Percentiles rank a stretch among this genome's conserved stretches.
phyloP scores from a whole-genome alignment of 1,140 invertebrate species.

The Drosophila yakuba region DNA sequence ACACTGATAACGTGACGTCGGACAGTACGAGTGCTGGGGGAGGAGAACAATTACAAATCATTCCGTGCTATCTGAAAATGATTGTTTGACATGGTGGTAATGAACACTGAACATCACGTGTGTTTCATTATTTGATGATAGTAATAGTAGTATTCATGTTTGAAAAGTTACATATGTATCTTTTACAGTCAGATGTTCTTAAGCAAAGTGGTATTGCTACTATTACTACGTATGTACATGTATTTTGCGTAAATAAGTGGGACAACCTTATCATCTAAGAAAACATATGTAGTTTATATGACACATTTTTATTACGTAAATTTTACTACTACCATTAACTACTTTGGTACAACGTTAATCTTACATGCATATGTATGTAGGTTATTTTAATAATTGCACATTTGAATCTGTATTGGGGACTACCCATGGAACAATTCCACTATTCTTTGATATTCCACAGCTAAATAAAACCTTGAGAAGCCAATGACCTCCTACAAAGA shows the following conservation, averaged over 20 bases:
- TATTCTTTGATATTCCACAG: no score
- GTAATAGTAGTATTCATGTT: background rate
- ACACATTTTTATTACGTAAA: no score
- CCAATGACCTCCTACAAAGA: background rate
- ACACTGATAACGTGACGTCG: constrained; percentile 49
- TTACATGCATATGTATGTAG: no score
- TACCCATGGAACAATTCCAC: no score
- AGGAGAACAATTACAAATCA: background rate
- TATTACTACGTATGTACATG: background rate
- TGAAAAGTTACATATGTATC: background rate
- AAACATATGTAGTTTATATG: no score
- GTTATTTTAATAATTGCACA: no score
- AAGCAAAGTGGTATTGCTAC: background rate
- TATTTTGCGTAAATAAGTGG: background rate
- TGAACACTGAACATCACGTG: background rate
- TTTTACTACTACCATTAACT: no score
- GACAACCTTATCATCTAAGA: background rate
- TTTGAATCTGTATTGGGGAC: no score
- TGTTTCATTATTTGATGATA: background rate
- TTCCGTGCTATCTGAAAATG: background rate
- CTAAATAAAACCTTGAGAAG: background rate
- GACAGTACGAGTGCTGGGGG: background rate
- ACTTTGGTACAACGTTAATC: no score
- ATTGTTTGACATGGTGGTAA: background rate
- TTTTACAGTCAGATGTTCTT: background rate